Evolutionary conservation across 2,888 invertebrate genomes (phyloP), one percentile per base, ranked within the genome.

Genomic region (Marronus borbonicus): DNA sequence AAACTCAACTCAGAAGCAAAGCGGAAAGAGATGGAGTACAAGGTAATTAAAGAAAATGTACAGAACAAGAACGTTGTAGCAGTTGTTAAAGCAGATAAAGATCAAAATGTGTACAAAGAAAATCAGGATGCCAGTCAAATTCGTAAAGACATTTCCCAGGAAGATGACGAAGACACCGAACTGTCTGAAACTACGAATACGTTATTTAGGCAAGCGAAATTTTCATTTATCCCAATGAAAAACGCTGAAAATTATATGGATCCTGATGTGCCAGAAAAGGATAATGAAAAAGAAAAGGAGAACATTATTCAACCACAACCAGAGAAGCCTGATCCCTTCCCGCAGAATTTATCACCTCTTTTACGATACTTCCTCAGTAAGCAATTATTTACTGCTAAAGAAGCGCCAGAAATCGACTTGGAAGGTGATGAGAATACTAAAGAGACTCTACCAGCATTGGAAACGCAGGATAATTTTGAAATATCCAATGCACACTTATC

Each of bases 351-450:
- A 8, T 74, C 72, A 24, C 72, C 72, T 14, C 60, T 74, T 24
- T 44, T 74, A 12, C 24, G 60, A 24, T 74, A 74, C 20, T 74
- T 74, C 44, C 20, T 74, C 44, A 1, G 39, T 44, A 74, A 60
- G 44, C n/a, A 44, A 39, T 74, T 44, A 10, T 28, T 39, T 24
- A 60, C 14, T 12, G 7, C 7, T 12, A 31, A 62, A 62, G 62
- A 62, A 7, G 28, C 20, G 10, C 20, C 36, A 4, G 10, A 66
- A n/a, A 5, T 39, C 20, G 20, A 39, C 4, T 17, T 17, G 44
- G 44, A 44, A 20, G 17, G 20, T 58, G 17, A 8, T 24, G 20
- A 58, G 5, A 20, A 58, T 58, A 2, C 24, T 5, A 7, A 58
- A 17, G 55, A 55, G 14, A 55, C 3, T 55, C n/a, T 17, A 8